phyloP scores from a whole-genome alignment of 2,113 vertebrate genomes.

The Nothoprocta pentlandii region DNA sequence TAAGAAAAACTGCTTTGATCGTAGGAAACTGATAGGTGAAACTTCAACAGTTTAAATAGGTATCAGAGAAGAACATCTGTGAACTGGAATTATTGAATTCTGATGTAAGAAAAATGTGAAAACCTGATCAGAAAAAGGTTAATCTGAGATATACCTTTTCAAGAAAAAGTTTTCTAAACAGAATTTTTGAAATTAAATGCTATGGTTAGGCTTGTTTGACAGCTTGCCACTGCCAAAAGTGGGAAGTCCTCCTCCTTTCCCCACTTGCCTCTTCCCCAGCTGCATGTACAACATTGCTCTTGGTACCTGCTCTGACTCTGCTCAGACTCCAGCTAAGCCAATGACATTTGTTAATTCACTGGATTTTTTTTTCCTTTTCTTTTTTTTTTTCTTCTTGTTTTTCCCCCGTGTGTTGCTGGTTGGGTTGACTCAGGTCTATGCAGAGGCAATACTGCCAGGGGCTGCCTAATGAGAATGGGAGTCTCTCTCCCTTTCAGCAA shows the following conservation, averaged over 20 bases:
- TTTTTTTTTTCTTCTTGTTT: not conserved
- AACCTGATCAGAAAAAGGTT: not conserved
- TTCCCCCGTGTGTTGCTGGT: not conserved
- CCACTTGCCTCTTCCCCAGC: slow-evolving; percentile 1
- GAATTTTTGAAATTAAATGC: not conserved
- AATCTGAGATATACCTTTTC: not conserved
- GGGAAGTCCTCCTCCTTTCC: not conserved
- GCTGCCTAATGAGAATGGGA: not conserved
- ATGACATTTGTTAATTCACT: not conserved
- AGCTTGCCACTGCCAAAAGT: not conserved
- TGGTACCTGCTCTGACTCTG: not conserved
- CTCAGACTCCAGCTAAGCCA: not conserved
- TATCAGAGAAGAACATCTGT: not conserved
- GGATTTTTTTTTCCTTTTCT: not conserved
- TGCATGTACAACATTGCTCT: not conserved
- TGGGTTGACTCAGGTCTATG: not conserved
- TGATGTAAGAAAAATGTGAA: not conserved
- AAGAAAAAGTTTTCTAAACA: not conserved
- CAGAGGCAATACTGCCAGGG: not conserved
- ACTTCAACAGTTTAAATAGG: not conserved
- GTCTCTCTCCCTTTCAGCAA: not conserved
- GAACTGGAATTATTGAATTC: not conserved
- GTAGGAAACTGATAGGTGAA: not conserved
- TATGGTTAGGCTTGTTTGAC: slow-evolving; percentile 19
- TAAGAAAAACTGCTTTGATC: not conserved